These are phyloP conservation scores for Lutjanus argentimaculatus DNA, from an alignment of 2,797 vertebrate genomes.

Conservation along the genomic window DNA sequence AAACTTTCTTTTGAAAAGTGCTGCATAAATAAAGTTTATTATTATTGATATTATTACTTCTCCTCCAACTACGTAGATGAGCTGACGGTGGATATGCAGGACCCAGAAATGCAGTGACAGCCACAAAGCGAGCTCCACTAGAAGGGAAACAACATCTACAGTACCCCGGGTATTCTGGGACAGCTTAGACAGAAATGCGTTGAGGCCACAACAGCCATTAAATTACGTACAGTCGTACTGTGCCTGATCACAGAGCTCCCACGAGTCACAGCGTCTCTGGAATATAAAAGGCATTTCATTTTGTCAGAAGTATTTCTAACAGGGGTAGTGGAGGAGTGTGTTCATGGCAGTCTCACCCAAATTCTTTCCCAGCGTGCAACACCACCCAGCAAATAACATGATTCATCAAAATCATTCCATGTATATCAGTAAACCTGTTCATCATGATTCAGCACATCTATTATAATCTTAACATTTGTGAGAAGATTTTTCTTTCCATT, in stretches of 20 bases:
- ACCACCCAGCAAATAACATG: too few relatives aligned
- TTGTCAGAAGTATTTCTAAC: too few relatives aligned
- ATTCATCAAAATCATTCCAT: too few relatives aligned
- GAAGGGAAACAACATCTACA: conserved; percentile 34
- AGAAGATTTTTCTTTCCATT: background rate
- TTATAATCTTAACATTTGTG: too few relatives aligned
- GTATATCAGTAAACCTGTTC: too few relatives aligned
- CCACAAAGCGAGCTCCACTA: conserved; percentile 28
- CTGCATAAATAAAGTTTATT: background rate
- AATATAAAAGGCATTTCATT: too few relatives aligned
- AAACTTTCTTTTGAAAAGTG: background rate
- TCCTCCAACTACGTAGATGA: conserved; percentile 34
- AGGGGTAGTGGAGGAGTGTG: too few relatives aligned
- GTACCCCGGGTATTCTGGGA: conserved; percentile 30
- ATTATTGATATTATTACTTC: background rate
- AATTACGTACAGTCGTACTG: conserved; percentile 32
- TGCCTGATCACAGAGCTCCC: background rate
- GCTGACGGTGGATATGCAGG: conserved; percentile 50
- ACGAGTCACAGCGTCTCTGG: too few relatives aligned
- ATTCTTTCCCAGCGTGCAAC: too few relatives aligned
- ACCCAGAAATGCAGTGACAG: conserved; percentile 37
- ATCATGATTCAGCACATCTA: too few relatives aligned
- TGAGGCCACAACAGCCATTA: conserved; percentile 42
- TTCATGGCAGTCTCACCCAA: too few relatives aligned
- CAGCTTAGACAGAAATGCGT: conserved; percentile 25